These are phyloP conservation scores for Lepus europaeus DNA, from an alignment of 2,113 vertebrate genomes.

Conservation along the genomic window DNA sequence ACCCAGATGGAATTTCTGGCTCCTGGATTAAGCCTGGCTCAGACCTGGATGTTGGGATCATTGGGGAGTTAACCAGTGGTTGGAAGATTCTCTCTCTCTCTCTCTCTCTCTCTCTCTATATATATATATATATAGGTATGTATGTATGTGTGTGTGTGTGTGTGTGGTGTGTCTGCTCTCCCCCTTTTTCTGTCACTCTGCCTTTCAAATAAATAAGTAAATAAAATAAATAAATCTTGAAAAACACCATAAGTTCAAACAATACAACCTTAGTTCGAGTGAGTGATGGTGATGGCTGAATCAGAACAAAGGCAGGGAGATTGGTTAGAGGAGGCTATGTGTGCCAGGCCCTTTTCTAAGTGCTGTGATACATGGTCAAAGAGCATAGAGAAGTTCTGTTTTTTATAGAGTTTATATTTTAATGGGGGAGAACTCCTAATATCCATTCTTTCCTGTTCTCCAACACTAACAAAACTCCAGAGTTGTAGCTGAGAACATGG, in stretches of 20 bases:
- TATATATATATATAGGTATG: too few relatives aligned
- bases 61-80: too few relatives aligned
- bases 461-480: neutral
- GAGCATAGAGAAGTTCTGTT: neutral
- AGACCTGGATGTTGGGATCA: too few relatives aligned
- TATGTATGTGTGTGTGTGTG: too few relatives aligned
- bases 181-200: too few relatives aligned
- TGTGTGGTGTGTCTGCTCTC: too few relatives aligned
- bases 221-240: too few relatives aligned
- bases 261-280: neutral
- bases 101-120: too few relatives aligned
- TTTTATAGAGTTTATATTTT: neutral
- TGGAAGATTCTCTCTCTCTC: too few relatives aligned
- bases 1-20: too few relatives aligned
- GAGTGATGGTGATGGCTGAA: neutral
- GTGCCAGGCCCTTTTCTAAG: neutral
- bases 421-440: neutral
- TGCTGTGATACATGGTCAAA: neutral
- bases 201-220: too few relatives aligned
- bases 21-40: too few relatives aligned
- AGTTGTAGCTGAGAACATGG: neutral
- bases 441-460: neutral
- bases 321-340: neutral
- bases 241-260: neutral
- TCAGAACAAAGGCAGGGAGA: neutral